A percentile compares a stretch with the other conserved stretches of the same genome.
These are phyloP conservation scores for Parapristionchus giblindavisi DNA, from an alignment of 2,888 invertebrate genomes.

Conservation along the genomic window DNA sequence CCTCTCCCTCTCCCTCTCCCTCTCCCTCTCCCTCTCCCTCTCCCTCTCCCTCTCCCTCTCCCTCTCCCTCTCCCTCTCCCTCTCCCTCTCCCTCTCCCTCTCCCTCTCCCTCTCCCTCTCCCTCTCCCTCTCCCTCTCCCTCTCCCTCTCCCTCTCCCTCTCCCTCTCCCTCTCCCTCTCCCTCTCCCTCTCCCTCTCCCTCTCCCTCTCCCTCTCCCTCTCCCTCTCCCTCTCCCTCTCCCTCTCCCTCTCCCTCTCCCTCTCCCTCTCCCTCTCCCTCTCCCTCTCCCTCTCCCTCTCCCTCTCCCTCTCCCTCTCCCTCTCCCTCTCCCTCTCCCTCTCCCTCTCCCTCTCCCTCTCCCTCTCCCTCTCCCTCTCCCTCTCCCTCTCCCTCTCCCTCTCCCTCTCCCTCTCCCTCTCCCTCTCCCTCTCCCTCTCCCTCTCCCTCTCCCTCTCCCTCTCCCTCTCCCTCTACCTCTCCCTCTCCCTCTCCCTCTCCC, in stretches of 20 bases:
- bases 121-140: no score
- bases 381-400: not conserved
- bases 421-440: not conserved
- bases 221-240: conserved; percentile 13
- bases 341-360: not conserved
- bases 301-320: not conserved
- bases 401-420: not conserved
- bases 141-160: no score
- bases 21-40: conserved; percentile 11
- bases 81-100: conserved; percentile 8
- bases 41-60: conserved; percentile 11
- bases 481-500: not conserved
- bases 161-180: conserved; percentile 3
- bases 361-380: not conserved
- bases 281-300: conserved; percentile 5
- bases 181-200: conserved; percentile 1
- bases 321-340: not conserved
- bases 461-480: not conserved
- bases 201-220: conserved; percentile 5
- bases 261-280: conserved; percentile 1
- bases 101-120: conserved; percentile 23
- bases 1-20: conserved; percentile 11
- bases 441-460: not conserved
- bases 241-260: not conserved
- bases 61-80: conserved; percentile 11